These are phyloP conservation scores for Acutogordius australiensis DNA, from an alignment of 2,888 invertebrate species.

Conservation along the genomic window DNA sequence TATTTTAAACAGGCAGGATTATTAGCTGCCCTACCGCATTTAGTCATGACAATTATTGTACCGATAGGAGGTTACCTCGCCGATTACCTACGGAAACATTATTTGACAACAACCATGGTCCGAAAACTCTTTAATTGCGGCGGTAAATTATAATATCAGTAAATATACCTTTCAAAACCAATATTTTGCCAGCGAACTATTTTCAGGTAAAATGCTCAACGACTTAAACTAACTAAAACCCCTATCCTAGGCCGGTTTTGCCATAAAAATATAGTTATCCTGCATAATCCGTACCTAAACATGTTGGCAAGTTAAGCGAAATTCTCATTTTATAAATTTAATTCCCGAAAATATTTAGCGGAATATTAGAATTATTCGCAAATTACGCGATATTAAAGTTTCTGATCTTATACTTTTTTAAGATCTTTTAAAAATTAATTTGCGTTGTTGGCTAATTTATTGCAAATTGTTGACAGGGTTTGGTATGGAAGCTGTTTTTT, in stretches of 20 bases:
- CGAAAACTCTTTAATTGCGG: constrained; percentile 95
- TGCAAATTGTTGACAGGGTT: constrained; percentile 35
- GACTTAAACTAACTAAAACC: background rate
- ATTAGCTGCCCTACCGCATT: constrained; percentile 73
- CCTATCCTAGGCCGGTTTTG: too few species aligned
- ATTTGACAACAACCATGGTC: constrained; percentile 68
- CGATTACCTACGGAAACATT: constrained; percentile 61
- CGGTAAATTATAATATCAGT: constrained; percentile 25
- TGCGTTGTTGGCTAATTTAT: background rate
- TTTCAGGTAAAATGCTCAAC: background rate
- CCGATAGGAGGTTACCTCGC: constrained; percentile 85
- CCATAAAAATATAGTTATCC: background rate
- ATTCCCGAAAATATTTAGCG: too few species aligned
- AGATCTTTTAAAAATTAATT: background rate
- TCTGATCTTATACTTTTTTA: too few species aligned
- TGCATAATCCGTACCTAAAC: background rate
- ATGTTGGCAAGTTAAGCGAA: too few species aligned
- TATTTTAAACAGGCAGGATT: constrained; percentile 42
- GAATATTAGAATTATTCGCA: too few species aligned
- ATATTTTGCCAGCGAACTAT: background rate
- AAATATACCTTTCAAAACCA: background rate
- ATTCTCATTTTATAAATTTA: too few species aligned
- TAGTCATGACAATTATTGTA: constrained; percentile 87
- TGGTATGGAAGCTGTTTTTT: constrained; percentile 85
- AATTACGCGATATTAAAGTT: too few species aligned